Evolutionary conservation across 1,140 invertebrate genomes (phyloP), one percentile per base, ranked within the genome.

Genomic region (Orussus abietinus): DNA sequence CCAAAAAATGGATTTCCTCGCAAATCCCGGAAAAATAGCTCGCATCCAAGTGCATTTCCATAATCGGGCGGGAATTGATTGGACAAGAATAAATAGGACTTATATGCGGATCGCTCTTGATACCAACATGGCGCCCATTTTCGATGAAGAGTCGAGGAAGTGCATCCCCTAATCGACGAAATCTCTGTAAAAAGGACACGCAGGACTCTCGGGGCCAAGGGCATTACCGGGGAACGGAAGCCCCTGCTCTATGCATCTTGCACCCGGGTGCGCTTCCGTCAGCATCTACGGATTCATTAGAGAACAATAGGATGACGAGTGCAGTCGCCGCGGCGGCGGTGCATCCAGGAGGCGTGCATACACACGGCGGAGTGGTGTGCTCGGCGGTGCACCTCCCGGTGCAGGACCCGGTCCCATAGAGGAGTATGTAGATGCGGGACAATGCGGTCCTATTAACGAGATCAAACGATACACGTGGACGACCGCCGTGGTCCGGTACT

Each of bases 251-350:
- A 57, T 62, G 56, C 47, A 57, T 61, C 59, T 64, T 57, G 42
- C 35, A 44, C 36, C 52, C 45, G 38, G 37, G 44, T 42, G 38
- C 47, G 63, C 61, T 68, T 70, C 67, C 64, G 62, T 69, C 64
- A 66, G 66, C 59, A 60, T 65, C 64, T 64, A 69, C 60, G 61
- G 63, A 69, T 71, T 69, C 67, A 71, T 71, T 71, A 71, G 61
- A 68, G 67, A 69, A 71, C 65, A 71, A 71, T 71, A 59, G 65
- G 59, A 67, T 62, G 62, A 70, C 66, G 63, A 69, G 62, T 60
- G 47, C 51, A 26, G 34, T 15, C 34, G 11, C 13, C 34, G 15
- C 13, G 34, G 11, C n/a, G n/a, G n/a, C n/a, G n/a, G n/a, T 6
- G 29, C n/a, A n/a, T 5, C 11, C 5, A 5, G 29, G 4, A n/a